Evolutionary conservation across 2,797 vertebrate species (phyloP), one percentile per base, ranked within the genome.

Genomic region (Pogoniulus pusillus): DNA sequence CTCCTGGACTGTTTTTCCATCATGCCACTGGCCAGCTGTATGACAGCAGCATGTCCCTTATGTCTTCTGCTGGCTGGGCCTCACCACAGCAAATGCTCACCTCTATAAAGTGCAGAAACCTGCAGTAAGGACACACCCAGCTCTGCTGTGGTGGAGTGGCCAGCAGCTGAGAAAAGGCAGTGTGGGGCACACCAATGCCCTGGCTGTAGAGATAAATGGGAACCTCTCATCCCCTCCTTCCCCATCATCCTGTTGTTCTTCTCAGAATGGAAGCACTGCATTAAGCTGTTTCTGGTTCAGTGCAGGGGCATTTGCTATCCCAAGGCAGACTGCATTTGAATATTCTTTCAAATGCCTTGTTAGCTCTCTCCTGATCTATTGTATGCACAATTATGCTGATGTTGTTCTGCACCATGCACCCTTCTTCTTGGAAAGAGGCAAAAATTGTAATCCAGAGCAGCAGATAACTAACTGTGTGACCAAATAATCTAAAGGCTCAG

Each of bases 211-310:
- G n/a, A n/a, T 8, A 59, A 76, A 30, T 22, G 68, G 74, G 68
- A 91, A n/a, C 49, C 58, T 60, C 93, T 82, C 76, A 47, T 59
- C 43, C 64, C 68, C 49, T 70, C 39, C 65, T 85, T 89, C 58
- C 86, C 79, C 59, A 34, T 41, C 84, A n/a, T 16, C 47, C 81
- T 2, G 14, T 63, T 91, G 22, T 71, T 87, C 76, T 80, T 82
- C 84, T 87, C 65, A 72, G 54, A 80, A 65, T 85, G 35, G 58
- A 91, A 85, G 30, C 76, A 45, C 27, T 80, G 58, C 82, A 53
- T 90, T 90, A 85, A 89, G 82, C 69, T 74, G 24, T 87, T 92
- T 93, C 89, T 94, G 92, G 91, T 94, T 95, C 94, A 95, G 45
- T 77, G 92, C 29, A 65, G 65, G 91, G 91, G 7, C 87, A 80